Evolutionary conservation across 2,113 vertebrate genomes (phyloP).

Genomic region (Columbina picui): DNA sequence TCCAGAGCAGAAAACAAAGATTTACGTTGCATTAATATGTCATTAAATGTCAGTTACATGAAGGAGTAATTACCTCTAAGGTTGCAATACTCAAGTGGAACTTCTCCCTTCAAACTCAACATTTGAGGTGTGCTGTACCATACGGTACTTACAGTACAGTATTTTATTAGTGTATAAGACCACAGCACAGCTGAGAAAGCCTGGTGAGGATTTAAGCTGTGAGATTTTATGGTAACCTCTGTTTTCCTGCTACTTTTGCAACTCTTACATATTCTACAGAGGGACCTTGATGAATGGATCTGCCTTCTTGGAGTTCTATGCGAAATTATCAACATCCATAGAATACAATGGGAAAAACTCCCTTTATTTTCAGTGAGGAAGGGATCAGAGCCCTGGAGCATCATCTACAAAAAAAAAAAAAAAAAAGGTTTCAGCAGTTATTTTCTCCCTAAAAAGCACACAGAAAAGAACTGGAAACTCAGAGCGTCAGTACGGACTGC

Average conservation of each 20-base stretch:
- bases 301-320: not conserved
- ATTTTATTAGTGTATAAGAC: not conserved
- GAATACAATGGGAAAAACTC: not conserved
- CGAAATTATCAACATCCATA: not conserved
- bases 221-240: not conserved
- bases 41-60: not conserved
- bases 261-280: not conserved
- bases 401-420: not conserved
- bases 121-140: not conserved
- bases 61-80: not conserved
- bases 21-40: not conserved
- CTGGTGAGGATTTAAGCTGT: not conserved
- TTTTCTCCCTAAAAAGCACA: not conserved
- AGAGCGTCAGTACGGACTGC: fast-evolving
- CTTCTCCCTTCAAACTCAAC: not conserved
- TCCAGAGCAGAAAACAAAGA: not conserved
- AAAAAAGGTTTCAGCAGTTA: not conserved
- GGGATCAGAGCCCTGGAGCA: not conserved
- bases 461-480: not conserved
- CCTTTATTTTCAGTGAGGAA: not conserved
- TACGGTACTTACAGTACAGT: not conserved
- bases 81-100: not conserved
- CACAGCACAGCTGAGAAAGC: not conserved
- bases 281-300: not conserved
- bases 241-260: not conserved